Evolutionary conservation across 2,888 invertebrate species (phyloP).

Genomic region (Galerucella pusilla): DNA sequence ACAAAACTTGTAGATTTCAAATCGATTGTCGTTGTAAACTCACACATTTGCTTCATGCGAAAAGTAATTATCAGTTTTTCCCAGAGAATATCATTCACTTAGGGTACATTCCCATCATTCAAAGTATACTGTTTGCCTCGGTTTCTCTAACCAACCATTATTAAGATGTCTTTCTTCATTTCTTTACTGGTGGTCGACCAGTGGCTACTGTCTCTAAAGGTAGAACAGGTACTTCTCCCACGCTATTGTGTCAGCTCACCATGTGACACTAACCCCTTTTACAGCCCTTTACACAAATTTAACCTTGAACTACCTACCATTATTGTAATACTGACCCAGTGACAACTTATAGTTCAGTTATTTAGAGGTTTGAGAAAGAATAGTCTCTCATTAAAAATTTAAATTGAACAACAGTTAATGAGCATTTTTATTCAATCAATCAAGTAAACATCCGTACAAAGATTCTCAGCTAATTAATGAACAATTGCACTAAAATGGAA

Average conservation of each 20-base stretch:
- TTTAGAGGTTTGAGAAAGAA: background rate
- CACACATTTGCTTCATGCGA: background rate
- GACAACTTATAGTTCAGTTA: slow-evolving; percentile 5
- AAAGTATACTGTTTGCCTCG: background rate
- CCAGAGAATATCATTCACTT: slow-evolving; percentile 1
- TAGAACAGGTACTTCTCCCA: slow-evolving; percentile 51
- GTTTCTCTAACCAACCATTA: slow-evolving; percentile 16
- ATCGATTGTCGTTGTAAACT: background rate
- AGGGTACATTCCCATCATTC: background rate
- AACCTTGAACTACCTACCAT: slow-evolving; percentile 11
- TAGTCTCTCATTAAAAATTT: too few relatives aligned
- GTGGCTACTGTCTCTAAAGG: slow-evolving; percentile 25
- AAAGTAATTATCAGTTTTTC: background rate
- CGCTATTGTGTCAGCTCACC: slow-evolving; percentile 47
- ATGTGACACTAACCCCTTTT: slow-evolving; percentile 48
- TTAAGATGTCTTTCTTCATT: slow-evolving; percentile 23
- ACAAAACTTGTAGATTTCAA: background rate
- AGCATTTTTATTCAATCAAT: too few relatives aligned
- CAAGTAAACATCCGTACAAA: too few relatives aligned
- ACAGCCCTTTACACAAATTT: slow-evolving; percentile 25
- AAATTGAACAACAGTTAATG: background rate
- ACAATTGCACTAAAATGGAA: too few relatives aligned
- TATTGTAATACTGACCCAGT: slow-evolving; percentile 11
- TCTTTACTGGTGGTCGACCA: slow-evolving; percentile 28
- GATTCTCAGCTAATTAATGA: too few relatives aligned